Conservation (phyloP, 2,888 invertebrate species). For the Nesidiocoris tenuis region DNA sequence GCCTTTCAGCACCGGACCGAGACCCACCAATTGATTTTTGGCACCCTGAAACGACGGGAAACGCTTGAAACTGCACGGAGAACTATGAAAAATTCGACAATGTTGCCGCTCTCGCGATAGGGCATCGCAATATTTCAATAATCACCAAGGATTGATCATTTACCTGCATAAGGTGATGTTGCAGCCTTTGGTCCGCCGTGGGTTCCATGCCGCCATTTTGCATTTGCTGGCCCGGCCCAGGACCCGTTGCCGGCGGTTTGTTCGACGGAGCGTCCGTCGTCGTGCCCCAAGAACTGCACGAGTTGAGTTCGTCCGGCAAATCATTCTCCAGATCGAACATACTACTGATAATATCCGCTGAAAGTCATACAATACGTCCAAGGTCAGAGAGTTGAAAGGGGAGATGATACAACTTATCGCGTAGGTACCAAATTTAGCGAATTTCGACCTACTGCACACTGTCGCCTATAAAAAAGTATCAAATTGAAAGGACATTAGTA, state of each 20-base stretch:
- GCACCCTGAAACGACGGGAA: slow-evolving; percentile 63
- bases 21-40: slow-evolving; percentile 66
- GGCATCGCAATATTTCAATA: too few relatives aligned
- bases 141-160: neutral
- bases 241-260: slow-evolving; percentile 80
- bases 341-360: slow-evolving; percentile 75
- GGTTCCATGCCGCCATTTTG: slow-evolving; percentile 48
- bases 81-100: too few relatives aligned
- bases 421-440: too few relatives aligned
- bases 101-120: too few relatives aligned
- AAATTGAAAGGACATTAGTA: too few relatives aligned
- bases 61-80: slow-evolving; percentile 20
- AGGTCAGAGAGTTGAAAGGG: too few relatives aligned
- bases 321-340: slow-evolving; percentile 89
- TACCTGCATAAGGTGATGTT: slow-evolving; percentile 47
- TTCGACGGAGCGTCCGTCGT: slow-evolving; percentile 60
- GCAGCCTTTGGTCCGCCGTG: slow-evolving; percentile 44
- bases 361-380: slow-evolving; percentile 5
- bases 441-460: too few relatives aligned
- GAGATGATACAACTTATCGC: too few relatives aligned
- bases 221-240: slow-evolving; percentile 62
- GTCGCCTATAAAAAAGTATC: too few relatives aligned
- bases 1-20: slow-evolving; percentile 55
- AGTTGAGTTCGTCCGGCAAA: slow-evolving; percentile 80
- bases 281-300: slow-evolving; percentile 62